Evolutionary conservation across 2,888 invertebrate species (phyloP), one percentile per base, ranked within the genome.

Genomic region (Sinotaia quadrata): DNA sequence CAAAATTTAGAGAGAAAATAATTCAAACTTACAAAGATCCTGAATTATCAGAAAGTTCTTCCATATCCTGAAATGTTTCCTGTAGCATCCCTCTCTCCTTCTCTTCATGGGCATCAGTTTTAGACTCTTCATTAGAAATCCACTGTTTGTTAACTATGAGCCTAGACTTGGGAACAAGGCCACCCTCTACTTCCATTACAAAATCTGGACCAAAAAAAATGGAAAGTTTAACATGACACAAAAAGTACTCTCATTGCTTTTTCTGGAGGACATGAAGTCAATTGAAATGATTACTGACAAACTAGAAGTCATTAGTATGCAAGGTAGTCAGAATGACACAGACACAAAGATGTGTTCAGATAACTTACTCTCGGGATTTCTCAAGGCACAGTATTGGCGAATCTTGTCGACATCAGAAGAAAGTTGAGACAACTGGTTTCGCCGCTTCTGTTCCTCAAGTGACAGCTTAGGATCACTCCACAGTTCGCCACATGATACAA

Each of bases 401-500:
- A 88, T 86, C 72, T 87, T 86, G 21, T 79, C 78, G 2, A 88
- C 79, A 72, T 88, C 88, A 37, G 82, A 79, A 0, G 84, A 78
- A 31, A 88, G 78, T 73, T 87, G 86, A 15, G 85, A 81, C 69
- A 88, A 75, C n/a, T 86, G 75, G 67, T 81, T 76, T 52, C 87
- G 76, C 24, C 86, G 74, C 72, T 87, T 84, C 66, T 87, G 87
- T 72, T 88, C 87, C 2, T 81, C 78, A 65, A 80, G 81, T 34
- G 83, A 82, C n/a, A 86, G 75, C 57, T 75, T 78, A 0, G 88
- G 88, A 75, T 87, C 86, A 8, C 77, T 79, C 88, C 88, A 88
- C 2, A 81, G 69, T 67, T 88, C 88, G 5, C 88, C 88, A 72
- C 86, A 87, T 2, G 85, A 81, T 8, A 84, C 82, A 71, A 82